These are phyloP conservation scores for Homalodisca vitripennis DNA, from an alignment of 1,140 invertebrate genomes.

Conservation along the genomic window DNA sequence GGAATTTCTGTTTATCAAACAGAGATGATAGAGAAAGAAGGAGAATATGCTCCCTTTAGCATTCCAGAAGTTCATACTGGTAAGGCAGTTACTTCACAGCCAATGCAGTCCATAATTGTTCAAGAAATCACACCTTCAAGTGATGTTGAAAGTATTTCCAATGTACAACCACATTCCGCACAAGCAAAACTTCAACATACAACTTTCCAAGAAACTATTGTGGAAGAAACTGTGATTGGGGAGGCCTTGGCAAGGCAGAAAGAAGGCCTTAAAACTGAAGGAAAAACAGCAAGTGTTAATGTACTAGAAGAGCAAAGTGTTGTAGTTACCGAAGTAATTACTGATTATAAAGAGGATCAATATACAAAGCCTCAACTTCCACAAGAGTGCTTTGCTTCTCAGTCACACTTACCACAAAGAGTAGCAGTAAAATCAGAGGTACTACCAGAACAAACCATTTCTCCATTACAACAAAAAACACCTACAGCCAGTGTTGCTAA, in stretches of 20 bases:
- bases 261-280: conserved; percentile 47
- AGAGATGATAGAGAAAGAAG: conserved; percentile 58
- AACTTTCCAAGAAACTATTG: conserved; percentile 52
- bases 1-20: conserved; percentile 54
- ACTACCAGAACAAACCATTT: conserved; percentile 51
- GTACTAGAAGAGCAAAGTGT: conserved; percentile 55
- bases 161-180: conserved; percentile 45
- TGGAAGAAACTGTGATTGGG: conserved; percentile 53
- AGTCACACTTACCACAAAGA: conserved; percentile 51
- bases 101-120: conserved; percentile 56
- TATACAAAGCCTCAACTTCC: conserved; percentile 44
- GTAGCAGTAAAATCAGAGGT: conserved; percentile 54
- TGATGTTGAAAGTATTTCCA: conserved; percentile 49
- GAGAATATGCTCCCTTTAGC: conserved; percentile 49
- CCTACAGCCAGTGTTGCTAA: conserved; percentile 50
- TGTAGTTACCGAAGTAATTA: conserved; percentile 53
- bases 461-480: conserved; percentile 48
- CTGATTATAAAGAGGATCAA: conserved; percentile 50
- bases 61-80: conserved; percentile 56
- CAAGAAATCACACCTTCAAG: conserved; percentile 58
- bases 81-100: conserved; percentile 53
- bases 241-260: conserved; percentile 50
- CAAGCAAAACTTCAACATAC: conserved; percentile 52
- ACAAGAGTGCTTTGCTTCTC: conserved; percentile 47
- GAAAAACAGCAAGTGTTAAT: conserved; percentile 50